Evolutionary conservation across 1,140 invertebrate species (phyloP), one percentile per base, ranked within the genome.

Genomic region (Goniozus legneri): DNA sequence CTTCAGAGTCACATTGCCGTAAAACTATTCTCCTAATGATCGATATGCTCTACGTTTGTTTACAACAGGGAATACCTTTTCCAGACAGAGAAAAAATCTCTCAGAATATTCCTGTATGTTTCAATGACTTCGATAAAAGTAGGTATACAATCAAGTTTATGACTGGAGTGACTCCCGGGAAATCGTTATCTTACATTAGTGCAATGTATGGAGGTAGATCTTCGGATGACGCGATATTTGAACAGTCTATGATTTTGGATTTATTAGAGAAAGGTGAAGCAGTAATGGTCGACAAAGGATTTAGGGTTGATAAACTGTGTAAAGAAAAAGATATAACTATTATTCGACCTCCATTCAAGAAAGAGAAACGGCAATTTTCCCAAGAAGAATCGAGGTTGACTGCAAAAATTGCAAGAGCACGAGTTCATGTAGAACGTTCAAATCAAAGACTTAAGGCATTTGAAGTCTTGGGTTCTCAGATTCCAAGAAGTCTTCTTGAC

Each of bases 121-220:
- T 57, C 36, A 14, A 46, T 10, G 21, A 47, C 3, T 50, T 51
- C 40, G 12, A 35, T 22, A 24, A 47, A 21, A 33, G 39, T 3
- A 18, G 56, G 22, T 56, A 53, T 39, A 70, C 65, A 12, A 51
- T 54, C n/a, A 73, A 71, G 51, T 54, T 55, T 32, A 52, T 72
- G 43, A 57, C 69, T 31, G 58, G 56, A 10, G 58, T 71, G 30
- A 48, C 56, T 34, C 68, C 16, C 60, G 64, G 10, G 30, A 56
- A 20, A 58, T 6, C 37, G 15, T 33, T 69, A 41, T 44, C 46
- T 15, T 71, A 57, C 55, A 24, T 69, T 12, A 60, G 55, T 8
- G 30, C 54, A 21, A 43, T 41, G 21, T 68, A 56, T 46, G 64
- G 56, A 4, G 66, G 60, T 0, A 39, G 50, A 41, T 15, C 46